phyloP scores from a whole-genome alignment of 2,797 vertebrate genomes.

The Alectoris magna region DNA sequence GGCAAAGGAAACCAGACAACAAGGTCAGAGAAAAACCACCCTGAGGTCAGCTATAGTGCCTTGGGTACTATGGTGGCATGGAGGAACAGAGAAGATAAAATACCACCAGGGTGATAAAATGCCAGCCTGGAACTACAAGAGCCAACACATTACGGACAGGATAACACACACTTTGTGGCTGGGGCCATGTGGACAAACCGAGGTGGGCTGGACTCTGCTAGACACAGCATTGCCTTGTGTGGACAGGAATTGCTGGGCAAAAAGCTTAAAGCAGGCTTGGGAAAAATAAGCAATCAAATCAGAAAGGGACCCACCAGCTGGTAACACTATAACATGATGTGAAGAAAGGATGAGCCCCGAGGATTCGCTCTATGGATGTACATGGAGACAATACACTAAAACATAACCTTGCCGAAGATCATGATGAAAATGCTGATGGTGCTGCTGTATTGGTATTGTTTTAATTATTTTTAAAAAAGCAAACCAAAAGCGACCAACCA shows the following conservation, averaged over 20 bases:
- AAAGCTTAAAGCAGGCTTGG: neutral
- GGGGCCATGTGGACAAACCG: neutral
- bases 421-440: neutral
- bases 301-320: neutral
- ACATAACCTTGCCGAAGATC: neutral
- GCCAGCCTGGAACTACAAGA: neutral
- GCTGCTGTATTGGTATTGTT: neutral
- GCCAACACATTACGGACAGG: neutral
- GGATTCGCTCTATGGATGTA: neutral
- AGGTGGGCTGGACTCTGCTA: neutral
- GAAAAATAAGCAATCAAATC: neutral
- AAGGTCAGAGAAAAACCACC: neutral
- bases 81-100: neutral
- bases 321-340: neutral
- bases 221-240: neutral
- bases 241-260: neutral
- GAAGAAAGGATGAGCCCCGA: neutral
- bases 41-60: neutral
- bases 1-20: neutral
- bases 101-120: neutral
- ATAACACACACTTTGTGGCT: neutral
- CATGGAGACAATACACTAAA: neutral
- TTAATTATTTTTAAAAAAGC: neutral
- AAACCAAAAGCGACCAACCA: neutral
- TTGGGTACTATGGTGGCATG: neutral